Conservation (phyloP, 23 tunicate genomes). For the Ascidia mentula region DNA sequence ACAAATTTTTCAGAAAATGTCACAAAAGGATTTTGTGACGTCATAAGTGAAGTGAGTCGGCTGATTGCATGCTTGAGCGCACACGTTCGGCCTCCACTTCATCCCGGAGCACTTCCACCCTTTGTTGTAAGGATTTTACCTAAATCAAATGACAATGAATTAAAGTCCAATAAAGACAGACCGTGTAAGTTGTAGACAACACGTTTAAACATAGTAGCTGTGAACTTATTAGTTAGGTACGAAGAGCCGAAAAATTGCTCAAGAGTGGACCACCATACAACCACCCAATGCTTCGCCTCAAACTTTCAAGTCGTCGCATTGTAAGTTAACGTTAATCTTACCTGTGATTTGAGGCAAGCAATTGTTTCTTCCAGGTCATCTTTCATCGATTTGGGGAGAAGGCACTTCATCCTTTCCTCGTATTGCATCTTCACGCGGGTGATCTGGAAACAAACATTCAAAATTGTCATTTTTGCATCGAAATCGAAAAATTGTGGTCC, state of each 20-base stretch:
- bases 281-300: background rate
- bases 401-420: constrained; percentile 80
- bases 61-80: background rate
- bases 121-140: constrained; percentile 77
- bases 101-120: constrained; percentile 60
- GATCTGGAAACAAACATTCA: constrained; percentile 33
- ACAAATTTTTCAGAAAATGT: background rate
- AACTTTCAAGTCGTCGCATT: background rate
- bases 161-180: background rate
- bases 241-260: background rate
- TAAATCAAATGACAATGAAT: background rate
- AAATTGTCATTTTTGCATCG: too few species aligned
- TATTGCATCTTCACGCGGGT: constrained; percentile 69
- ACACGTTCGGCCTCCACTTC: constrained; percentile 37
- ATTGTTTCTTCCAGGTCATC: constrained; percentile 82
- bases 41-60: background rate
- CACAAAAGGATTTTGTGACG: background rate
- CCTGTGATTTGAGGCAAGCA: constrained; percentile 69
- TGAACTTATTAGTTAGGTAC: too few species aligned
- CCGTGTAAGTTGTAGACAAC: background rate
- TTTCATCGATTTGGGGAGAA: constrained; percentile 75
- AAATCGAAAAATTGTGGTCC: too few species aligned
- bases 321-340: constrained; percentile 4
- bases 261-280: background rate
- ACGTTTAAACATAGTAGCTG: background rate